Base-by-base conservation (phyloP, 2,113 vertebrate species). In the Sula dactylatra region DNA sequence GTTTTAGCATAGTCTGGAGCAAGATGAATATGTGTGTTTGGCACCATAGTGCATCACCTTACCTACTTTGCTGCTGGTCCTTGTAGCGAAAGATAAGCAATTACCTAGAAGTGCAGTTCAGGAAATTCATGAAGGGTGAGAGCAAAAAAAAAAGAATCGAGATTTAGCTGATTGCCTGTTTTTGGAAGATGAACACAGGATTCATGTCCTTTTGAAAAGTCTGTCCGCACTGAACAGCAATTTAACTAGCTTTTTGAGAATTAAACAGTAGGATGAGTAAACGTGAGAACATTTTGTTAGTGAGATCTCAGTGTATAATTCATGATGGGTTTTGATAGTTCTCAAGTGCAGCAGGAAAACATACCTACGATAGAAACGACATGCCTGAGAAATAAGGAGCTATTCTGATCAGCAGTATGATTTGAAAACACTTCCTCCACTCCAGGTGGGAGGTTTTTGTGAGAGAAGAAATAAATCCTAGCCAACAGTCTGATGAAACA, bases 291-390 rank as follows among this genome's bases (percentile, higher is more conserved):
- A 86, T 82, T 82, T 71, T 85, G 52, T 88, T 86, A 66, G 93
- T 90, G 78, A 90, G 82, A 84, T 94, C 70, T 91, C 78, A 62
- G 87, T 95, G 95, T 87, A 91, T 96, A 95, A 96, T 89, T 96
- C 90, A 86, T 84, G 87, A 82, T 15, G 34, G n/a, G 8, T 40
- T 95, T 95, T 78, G 72, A 70, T 32, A 82, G 74, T 77, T 95
- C 89, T 94, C 56, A 44, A 89, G 52, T 73, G 89, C 74, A 85
- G 42, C 1, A 4, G 89, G 72, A 87, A 93, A 87, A 74, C 7
- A 22, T 84, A 87, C 73, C 86, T 93, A 87, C 11, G 29, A 50
- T 14, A 82, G 69, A 91, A 94, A 90, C 64, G 77, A 16, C 83
- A 79, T 65, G 66, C 49, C 49, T 95, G 94, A 93, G 93, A 95